These are phyloP conservation scores for Panagrolaimus sp. DNA, from an alignment of 1,140 invertebrate species.

Conservation along the genomic window DNA sequence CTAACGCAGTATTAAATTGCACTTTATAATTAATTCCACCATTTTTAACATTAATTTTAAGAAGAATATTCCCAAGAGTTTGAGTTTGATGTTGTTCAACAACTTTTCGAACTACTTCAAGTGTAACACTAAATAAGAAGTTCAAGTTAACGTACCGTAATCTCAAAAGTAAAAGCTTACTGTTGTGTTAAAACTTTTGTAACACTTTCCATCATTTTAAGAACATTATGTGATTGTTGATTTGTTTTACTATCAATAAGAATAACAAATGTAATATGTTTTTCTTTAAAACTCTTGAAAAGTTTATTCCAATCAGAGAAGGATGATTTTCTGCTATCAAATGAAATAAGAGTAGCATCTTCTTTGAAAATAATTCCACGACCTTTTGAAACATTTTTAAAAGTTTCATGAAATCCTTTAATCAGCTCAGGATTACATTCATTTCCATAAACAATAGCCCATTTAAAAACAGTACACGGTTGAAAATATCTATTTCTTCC, in stretches of 20 bases:
- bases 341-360: neutral
- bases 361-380: neutral
- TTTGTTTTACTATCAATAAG: neutral
- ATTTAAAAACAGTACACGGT: neutral
- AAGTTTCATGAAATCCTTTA: neutral
- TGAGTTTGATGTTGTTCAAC: neutral
- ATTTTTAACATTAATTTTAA: conserved; percentile 39
- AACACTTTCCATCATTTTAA: neutral
- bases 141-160: too few species aligned
- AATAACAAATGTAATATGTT: neutral
- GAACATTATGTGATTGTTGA: neutral
- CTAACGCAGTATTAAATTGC: conserved; percentile 20
- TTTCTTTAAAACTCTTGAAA: conserved; percentile 1
- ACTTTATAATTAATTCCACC: conserved; percentile 36
- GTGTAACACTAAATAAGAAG: neutral
- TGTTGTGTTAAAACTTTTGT: neutral
- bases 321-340: neutral
- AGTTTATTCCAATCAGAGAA: neutral
- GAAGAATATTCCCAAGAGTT: conserved; percentile 31
- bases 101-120: neutral
- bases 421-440: neutral
- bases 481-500: neutral
- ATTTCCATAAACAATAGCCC: neutral
- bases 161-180: too few species aligned
- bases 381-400: neutral